Evolutionary conservation across 2,797 vertebrate species (phyloP), one percentile per base, ranked within the genome.

Genomic region (Nyctalus aviator): DNA sequence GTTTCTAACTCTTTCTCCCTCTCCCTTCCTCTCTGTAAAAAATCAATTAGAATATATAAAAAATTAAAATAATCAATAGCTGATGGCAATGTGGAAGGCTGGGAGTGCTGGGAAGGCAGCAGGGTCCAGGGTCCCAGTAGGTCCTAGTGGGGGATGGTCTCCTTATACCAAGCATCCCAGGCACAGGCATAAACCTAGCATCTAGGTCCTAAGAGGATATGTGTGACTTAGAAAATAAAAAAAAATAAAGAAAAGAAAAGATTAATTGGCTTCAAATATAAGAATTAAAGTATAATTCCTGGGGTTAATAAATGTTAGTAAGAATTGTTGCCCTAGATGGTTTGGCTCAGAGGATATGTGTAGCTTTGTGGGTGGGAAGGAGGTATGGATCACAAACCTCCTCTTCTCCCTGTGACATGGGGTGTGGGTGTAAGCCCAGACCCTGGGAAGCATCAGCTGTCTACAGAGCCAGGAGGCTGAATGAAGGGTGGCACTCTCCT

Each of bases 271-370:
- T 50, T 30, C 44, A 88, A 88, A 76, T 44, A 62, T 11, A 57
- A 87, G 87, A 90, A 73, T 90, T 11, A 72, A 92, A 93, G 35
- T 75, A 62, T 35, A 35, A 90, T 35, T 41, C 5, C 66, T n/a
- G 27, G 48, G 48, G n/a, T 95, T 50, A 41, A 66, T 37, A 76
- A 59, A 37, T 78, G 32, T 66, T 50, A 57, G 71, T 27, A 79
- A 72, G 30, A 81, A 81, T 59, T 48, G 75, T 89, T 89, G 59
- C 59, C 12, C 27, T 30, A 62, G 12, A 14, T 62, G 13, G 12
- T 62, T 62, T 13, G 12, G 27, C 59, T 62, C 5, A 1, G 27
- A 2, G 25, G 59, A 62, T 62, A 48, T 27, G 66, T 41, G n/a
- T 48, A 88, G 8, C 68, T 69, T 83, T 76, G 18, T 32, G 2